These are phyloP conservation scores for Colletes collaris DNA, from an alignment of 2,888 invertebrate species.

Conservation along the genomic window DNA sequence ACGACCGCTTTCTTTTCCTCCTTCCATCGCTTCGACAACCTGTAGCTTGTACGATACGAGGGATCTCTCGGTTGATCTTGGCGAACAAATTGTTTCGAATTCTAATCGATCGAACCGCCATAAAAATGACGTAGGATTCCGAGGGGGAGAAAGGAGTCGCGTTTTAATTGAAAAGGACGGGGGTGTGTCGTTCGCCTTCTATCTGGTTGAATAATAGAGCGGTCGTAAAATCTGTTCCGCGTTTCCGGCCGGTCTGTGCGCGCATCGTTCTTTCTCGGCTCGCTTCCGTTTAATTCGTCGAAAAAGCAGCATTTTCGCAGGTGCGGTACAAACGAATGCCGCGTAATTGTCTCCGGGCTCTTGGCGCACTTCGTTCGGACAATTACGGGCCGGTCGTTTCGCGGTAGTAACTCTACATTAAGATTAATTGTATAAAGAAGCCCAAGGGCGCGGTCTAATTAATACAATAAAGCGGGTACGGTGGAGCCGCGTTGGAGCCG, in stretches of 20 bases:
- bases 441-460: constrained; percentile 54
- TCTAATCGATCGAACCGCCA: neutral
- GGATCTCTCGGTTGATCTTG: too few relatives aligned
- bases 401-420: constrained; percentile 49
- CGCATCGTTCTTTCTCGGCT: constrained; percentile 24
- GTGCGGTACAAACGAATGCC: constrained; percentile 9
- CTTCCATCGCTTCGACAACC: neutral
- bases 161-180: constrained; percentile 45
- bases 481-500: neutral
- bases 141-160: constrained; percentile 15
- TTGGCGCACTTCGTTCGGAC: constrained; percentile 52
- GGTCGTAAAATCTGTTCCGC: constrained; percentile 54
- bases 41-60: too few relatives aligned
- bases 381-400: constrained; percentile 52
- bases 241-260: constrained; percentile 28
- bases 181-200: constrained; percentile 45
- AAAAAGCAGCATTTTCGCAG: constrained; percentile 45
- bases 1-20: neutral
- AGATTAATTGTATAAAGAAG: constrained; percentile 60
- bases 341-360: constrained; percentile 35
- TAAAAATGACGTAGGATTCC: neutral
- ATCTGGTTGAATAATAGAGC: constrained; percentile 46
- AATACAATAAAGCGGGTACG: constrained; percentile 56
- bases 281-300: constrained; percentile 47
- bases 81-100: too few relatives aligned